These are phyloP conservation scores for Fukomys damarensis DNA, from an alignment of 2,113 vertebrate species.

Conservation along the genomic window DNA sequence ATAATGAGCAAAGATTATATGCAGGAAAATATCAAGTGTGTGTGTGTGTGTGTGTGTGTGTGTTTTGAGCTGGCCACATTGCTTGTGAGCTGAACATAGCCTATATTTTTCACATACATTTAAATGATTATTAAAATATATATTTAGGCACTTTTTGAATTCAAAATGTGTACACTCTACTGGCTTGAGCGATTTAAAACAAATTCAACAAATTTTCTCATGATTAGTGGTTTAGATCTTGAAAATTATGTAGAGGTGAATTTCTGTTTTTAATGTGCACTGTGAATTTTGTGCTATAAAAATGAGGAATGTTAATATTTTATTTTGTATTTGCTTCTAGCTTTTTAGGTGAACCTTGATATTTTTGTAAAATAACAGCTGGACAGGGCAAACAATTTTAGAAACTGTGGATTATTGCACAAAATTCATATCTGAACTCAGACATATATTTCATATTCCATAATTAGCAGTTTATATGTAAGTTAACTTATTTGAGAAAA, in stretches of 20 bases:
- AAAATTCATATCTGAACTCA: not conserved
- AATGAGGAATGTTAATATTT: not conserved
- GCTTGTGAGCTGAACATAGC: not conserved
- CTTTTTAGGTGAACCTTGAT: slow-evolving; percentile 10
- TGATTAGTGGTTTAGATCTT: slow-evolving; percentile 9
- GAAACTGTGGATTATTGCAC: not conserved
- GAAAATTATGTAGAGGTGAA: not conserved
- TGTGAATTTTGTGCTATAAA: not conserved
- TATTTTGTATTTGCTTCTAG: slow-evolving; percentile 34
- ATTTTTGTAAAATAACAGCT: slow-evolving; percentile 43
- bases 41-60: not conserved
- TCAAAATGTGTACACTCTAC: not conserved
- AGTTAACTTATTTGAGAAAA: not conserved
- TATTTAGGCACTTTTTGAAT: slow-evolving; percentile 51
- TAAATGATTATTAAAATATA: slow-evolving; percentile 35
- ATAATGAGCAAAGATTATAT: not conserved
- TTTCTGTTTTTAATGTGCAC: slow-evolving; percentile 51
- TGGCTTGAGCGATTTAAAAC: slow-evolving; percentile 54
- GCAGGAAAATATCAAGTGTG: not conserved
- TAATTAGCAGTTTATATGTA: not conserved
- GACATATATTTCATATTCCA: not conserved
- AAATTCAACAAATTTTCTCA: slow-evolving; percentile 53
- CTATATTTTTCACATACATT: not conserved
- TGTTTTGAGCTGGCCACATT: not conserved
- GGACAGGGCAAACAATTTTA: not conserved